Conservation (phyloP, 2,113 vertebrate genomes). For the Dermatemys mawii region DNA sequence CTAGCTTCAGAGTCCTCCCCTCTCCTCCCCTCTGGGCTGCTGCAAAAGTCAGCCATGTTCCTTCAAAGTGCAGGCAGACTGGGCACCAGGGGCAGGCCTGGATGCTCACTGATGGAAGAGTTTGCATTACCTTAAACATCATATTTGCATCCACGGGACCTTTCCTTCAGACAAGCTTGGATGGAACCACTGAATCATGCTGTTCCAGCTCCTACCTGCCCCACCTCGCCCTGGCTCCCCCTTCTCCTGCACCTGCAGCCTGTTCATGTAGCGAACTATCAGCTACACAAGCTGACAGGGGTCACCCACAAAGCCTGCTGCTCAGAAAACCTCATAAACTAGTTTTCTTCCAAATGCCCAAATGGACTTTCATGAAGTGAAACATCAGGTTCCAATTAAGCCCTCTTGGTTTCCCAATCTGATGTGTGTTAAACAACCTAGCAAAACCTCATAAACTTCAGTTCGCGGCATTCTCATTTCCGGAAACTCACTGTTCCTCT, state of each 20-base stretch:
- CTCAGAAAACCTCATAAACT: conserved; percentile 59
- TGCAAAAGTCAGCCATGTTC: background rate
- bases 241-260: conserved; percentile 45
- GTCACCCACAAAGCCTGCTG: conserved; percentile 44
- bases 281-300: conserved; percentile 21
- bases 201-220: background rate
- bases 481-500: conserved; percentile 42
- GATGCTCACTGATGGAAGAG: background rate
- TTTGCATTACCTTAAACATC: background rate
- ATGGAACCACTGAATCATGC: background rate
- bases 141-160: background rate
- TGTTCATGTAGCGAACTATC: background rate
- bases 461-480: conserved; percentile 68
- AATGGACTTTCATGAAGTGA: conserved; percentile 26
- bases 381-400: conserved; percentile 76
- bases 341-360: conserved; percentile 32
- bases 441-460: conserved; percentile 69
- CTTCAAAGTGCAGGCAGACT: background rate
- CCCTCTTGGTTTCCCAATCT: conserved; percentile 66
- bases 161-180: background rate
- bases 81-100: background rate
- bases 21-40: background rate
- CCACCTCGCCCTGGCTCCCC: background rate
- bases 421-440: conserved; percentile 71
- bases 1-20: background rate